Evolutionary conservation across 2,797 vertebrate species (phyloP).

Genomic region (Podargus strigoides): DNA sequence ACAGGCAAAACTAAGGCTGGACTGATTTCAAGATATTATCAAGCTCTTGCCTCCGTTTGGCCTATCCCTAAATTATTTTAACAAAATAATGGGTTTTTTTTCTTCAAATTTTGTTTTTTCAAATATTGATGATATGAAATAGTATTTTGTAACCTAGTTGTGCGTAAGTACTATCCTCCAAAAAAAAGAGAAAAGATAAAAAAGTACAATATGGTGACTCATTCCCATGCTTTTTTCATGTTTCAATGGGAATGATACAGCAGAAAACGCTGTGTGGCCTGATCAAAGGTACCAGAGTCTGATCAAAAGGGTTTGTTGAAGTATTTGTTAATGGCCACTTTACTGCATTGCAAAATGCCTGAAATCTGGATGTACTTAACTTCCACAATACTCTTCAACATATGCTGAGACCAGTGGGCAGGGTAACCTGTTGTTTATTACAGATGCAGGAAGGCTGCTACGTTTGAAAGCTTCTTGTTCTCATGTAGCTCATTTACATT

Average conservation of each 20-base stretch:
- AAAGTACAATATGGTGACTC: background rate
- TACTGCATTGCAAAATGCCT: background rate
- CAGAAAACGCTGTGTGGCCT: background rate
- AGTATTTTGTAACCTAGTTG: background rate
- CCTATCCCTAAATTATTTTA: background rate
- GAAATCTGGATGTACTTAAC: background rate
- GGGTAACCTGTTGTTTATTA: background rate
- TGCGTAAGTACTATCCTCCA: background rate
- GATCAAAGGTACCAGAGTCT: background rate
- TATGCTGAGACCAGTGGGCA: background rate
- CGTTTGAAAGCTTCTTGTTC: background rate
- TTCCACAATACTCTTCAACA: background rate
- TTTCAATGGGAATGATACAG: background rate
- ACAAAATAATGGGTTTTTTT: background rate
- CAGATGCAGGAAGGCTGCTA: background rate
- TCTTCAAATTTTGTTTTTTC: background rate
- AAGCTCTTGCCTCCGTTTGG: background rate
- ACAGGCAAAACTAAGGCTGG: background rate
- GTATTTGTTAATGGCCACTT: background rate
- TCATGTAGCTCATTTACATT: background rate
- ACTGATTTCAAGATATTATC: background rate
- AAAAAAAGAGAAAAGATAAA: background rate
- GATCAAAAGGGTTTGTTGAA: background rate
- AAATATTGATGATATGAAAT: background rate
- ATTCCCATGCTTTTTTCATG: background rate